These are phyloP conservation scores for Rotaria magnacalcarata DNA, from an alignment of 2,888 invertebrate genomes.

Conservation along the genomic window DNA sequence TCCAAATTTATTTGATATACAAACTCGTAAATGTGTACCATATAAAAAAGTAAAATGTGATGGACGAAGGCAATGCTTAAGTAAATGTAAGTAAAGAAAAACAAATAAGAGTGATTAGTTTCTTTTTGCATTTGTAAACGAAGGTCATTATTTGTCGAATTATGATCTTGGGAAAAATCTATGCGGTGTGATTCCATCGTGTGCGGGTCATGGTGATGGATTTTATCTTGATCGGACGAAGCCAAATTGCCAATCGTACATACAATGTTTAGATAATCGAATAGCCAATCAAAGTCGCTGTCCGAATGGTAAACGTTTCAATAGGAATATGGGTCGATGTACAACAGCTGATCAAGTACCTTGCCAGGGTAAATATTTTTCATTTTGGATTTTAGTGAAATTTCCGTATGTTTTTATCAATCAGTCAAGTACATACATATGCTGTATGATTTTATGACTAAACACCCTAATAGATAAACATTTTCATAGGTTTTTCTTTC, in stretches of 20 bases:
- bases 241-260: constrained; percentile 41
- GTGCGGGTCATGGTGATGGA: constrained; percentile 40
- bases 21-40: constrained; percentile 37
- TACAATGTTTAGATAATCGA: constrained; percentile 42
- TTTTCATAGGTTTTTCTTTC: too few species aligned
- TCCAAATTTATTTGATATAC: constrained; percentile 41
- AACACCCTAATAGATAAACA: too few species aligned
- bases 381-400: too few species aligned
- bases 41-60: constrained; percentile 46
- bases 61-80: constrained; percentile 43
- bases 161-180: constrained; percentile 33
- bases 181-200: constrained; percentile 40
- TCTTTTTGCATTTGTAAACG: neutral
- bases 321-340: constrained; percentile 42
- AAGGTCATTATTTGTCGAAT: constrained; percentile 39
- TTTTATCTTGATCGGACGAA: constrained; percentile 42
- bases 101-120: neutral
- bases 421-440: too few species aligned
- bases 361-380: constrained; percentile 26
- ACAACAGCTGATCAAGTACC: constrained; percentile 39
- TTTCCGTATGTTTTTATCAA: too few species aligned
- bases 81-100: constrained; percentile 33
- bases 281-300: constrained; percentile 42
- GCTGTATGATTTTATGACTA: too few species aligned
- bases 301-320: constrained; percentile 41